A percentile compares a stretch with the other conserved stretches of the same genome.
Evolutionary conservation across 2,113 vertebrate genomes (phyloP).

Genomic region (Syrmaticus mikado): DNA sequence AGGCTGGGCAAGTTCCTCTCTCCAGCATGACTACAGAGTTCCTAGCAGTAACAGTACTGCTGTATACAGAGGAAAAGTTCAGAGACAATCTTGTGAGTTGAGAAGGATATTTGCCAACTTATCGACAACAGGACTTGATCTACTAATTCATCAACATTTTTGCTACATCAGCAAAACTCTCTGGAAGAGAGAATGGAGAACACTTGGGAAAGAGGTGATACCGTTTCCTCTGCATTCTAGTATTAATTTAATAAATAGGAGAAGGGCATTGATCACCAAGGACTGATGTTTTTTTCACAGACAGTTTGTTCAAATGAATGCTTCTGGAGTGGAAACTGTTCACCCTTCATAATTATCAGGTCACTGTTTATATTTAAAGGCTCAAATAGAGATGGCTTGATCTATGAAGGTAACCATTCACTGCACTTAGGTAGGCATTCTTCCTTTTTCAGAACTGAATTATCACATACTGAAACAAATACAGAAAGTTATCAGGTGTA

Average conservation of each 20-base stretch:
- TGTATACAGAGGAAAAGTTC: fast-evolving
- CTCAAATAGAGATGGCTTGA: neutral
- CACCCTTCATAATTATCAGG: neutral
- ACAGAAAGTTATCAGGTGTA: neutral
- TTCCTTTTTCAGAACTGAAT: neutral
- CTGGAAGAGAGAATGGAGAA: neutral
- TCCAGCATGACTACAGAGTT: neutral
- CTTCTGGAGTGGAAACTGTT: neutral
- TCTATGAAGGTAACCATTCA: neutral
- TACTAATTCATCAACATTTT: neutral
- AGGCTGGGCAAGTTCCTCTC: neutral
- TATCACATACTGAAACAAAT: neutral
- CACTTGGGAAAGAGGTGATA: neutral
- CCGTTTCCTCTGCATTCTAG: neutral
- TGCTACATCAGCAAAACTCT: neutral
- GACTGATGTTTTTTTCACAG: neutral
- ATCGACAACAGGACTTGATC: neutral
- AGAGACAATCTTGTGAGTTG: neutral
- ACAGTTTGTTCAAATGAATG: slow-evolving; percentile 14
- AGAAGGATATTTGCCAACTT: neutral
- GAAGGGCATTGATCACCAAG: neutral
- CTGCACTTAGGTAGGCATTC: neutral
- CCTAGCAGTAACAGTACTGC: neutral
- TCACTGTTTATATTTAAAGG: slow-evolving; percentile 17
- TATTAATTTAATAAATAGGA: slow-evolving; percentile 2